Evolutionary conservation across 2,888 invertebrate species (phyloP).

Genomic region (Epinotia bilunana): DNA sequence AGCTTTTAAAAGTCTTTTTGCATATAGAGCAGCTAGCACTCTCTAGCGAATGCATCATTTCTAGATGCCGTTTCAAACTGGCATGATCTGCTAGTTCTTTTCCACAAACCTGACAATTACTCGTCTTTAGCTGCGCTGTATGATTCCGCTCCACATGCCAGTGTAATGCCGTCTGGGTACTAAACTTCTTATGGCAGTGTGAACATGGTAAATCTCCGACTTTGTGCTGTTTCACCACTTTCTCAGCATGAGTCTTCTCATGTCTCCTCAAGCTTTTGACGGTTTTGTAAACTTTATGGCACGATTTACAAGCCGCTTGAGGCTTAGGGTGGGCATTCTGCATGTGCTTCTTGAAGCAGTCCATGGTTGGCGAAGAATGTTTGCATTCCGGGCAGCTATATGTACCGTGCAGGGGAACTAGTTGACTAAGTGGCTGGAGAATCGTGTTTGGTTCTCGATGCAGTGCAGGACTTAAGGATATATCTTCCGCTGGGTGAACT

Average conservation of each 20-base stretch:
- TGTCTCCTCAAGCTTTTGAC: slow-evolving; percentile 44
- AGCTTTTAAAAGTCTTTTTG: slow-evolving; percentile 56
- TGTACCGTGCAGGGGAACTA: slow-evolving; percentile 55
- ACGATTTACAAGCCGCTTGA: slow-evolving; percentile 43
- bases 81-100: slow-evolving; percentile 52
- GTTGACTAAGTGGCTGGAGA: slow-evolving; percentile 56
- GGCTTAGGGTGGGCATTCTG: slow-evolving; percentile 52
- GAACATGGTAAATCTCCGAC: slow-evolving; percentile 49
- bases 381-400: slow-evolving; percentile 57
- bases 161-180: slow-evolving; percentile 50
- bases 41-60: slow-evolving; percentile 54
- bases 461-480: not conserved
- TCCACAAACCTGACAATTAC: slow-evolving; percentile 48
- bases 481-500: not conserved
- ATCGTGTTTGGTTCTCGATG: slow-evolving; percentile 47
- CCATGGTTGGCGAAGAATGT: slow-evolving; percentile 50
- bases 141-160: slow-evolving; percentile 56
- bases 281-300: slow-evolving; percentile 48
- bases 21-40: slow-evolving; percentile 56
- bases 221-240: slow-evolving; percentile 38
- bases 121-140: slow-evolving; percentile 18
- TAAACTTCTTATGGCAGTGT: slow-evolving; percentile 2
- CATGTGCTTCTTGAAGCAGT: slow-evolving; percentile 52
- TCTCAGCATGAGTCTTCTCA: slow-evolving; percentile 34
- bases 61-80: slow-evolving; percentile 54